Conservation (phyloP, 2,113 vertebrate species). For the Pseudorhombus dupliciocellatus region DNA sequence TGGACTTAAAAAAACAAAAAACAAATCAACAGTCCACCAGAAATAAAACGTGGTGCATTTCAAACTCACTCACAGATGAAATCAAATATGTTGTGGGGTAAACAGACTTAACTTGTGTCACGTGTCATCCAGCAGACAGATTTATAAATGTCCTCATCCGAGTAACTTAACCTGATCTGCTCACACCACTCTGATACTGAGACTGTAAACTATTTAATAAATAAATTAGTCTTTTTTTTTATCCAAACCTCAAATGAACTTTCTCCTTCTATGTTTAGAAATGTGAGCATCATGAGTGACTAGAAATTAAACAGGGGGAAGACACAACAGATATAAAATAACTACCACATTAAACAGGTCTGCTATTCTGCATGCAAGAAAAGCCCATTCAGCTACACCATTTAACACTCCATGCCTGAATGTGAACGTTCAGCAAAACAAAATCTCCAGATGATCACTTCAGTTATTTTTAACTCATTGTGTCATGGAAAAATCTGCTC, state of each 20-base stretch:
- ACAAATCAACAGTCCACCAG: neutral
- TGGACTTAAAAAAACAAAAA: neutral
- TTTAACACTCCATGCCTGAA: slow-evolving; percentile 1
- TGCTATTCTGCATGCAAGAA: neutral
- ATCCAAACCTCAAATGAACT: slow-evolving; percentile 14
- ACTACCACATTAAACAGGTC: neutral
- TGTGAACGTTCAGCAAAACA: slow-evolving; percentile 18
- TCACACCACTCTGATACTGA: slow-evolving; percentile 24
- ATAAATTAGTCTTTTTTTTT: slow-evolving; percentile 24
- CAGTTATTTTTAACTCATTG: slow-evolving; percentile 72
- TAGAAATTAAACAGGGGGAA: neutral
- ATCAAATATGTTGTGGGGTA: slow-evolving; percentile 66
- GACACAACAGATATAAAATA: neutral
- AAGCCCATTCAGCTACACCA: neutral
- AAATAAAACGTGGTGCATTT: neutral
- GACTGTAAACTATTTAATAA: slow-evolving; percentile 2
- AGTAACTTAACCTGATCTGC: slow-evolving; percentile 57
- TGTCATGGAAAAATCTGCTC: slow-evolving; percentile 66
- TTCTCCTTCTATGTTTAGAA: slow-evolving; percentile 15
- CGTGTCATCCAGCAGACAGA: slow-evolving; percentile 58
- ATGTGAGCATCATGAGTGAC: slow-evolving; percentile 17
- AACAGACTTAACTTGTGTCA: slow-evolving; percentile 66
- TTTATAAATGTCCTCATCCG: slow-evolving; percentile 44
- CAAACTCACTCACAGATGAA: slow-evolving; percentile 41
- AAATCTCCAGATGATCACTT: slow-evolving; percentile 20